Evolutionary conservation across 2,113 vertebrate genomes (phyloP), one percentile per base, ranked within the genome.

Genomic region (Albula glossodonta): DNA sequence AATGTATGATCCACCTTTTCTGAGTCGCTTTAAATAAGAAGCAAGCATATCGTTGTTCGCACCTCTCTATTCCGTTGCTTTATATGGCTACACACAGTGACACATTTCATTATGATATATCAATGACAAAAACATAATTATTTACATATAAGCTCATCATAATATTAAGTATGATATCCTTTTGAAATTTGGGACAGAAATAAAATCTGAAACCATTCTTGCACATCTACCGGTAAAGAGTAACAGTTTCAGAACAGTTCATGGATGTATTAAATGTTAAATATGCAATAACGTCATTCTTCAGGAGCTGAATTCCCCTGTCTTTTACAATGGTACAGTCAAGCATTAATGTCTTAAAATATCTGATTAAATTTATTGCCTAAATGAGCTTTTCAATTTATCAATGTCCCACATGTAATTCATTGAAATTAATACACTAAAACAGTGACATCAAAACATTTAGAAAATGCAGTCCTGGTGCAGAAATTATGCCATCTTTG

Each of bases 11-110:
- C 60, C 17, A 22, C 60, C 60, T 19, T 15, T 60, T 41, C 31
- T 60, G 56, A 60, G 12, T 84, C 77, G 49, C 63, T 51, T 84
- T 74, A 78, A 84, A 84, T 41, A 41, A 53, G 53, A 41, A 81
- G 19, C 53, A 57, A 5, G 12, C 80, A 56, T 25, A 60, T 1
- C 31, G 19, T 51, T 50, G 4, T 49, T n/a, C 19, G 15, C 60
- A 51, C 31, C 82, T 50, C 57, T 83, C 41, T 50, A 9, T n/a
- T 83, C 13, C 50, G 5, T 10, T 6, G n/a, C 8, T 48, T 83
- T 74, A 31, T 70, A 57, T 51, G 63, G 12, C 49, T 49, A 66
- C 17, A n/a, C 63, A n/a, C 19, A 70, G 12, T n/a, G 22, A 22
- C 63, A 17, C 22, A n/a, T n/a, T 70, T n/a, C 17, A 70, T n/a